Evolutionary conservation across 92 coral and sea anemone species (phyloP).

Genomic region (Ricordea florida): DNA sequence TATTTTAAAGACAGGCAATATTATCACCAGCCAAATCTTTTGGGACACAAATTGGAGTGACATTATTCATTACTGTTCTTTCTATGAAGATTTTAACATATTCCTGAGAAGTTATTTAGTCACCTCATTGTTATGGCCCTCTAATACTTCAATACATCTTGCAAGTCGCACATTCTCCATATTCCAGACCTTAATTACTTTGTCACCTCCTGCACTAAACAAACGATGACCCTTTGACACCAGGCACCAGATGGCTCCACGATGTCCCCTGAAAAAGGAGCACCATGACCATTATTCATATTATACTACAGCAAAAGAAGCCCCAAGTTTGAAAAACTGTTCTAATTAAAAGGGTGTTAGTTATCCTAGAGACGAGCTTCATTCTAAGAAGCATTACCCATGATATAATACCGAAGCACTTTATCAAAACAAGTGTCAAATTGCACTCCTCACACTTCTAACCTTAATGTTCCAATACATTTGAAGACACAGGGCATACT

Average conservation of each 20-base stretch:
- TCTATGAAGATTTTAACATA: not conserved
- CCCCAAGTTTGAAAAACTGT: no score
- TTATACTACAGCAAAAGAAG: no score
- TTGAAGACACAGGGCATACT: slow-evolving; percentile 93
- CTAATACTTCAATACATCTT: slow-evolving; percentile 85
- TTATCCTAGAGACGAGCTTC: no score
- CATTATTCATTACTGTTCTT: no score
- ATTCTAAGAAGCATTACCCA: not conserved
- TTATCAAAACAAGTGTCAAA: not conserved
- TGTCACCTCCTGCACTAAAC: slow-evolving; percentile 92
- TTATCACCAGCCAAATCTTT: no score
- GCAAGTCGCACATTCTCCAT: slow-evolving; percentile 97
- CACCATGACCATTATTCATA: not conserved
- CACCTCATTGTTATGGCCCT: slow-evolving; percentile 93
- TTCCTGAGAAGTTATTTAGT: not conserved
- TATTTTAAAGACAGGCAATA: no score
- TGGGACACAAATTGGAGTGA: no score
- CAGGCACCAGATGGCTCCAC: slow-evolving; percentile 86
- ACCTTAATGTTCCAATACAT: slow-evolving; percentile 98
- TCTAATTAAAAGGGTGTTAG: no score
- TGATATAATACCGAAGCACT: not conserved
- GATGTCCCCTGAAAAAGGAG: slow-evolving; percentile 81
- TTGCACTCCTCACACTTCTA: not conserved
- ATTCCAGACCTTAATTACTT: slow-evolving; percentile 96
- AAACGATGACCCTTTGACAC: slow-evolving; percentile 89